Base-by-base conservation (phyloP, 2,113 vertebrate species). In the Phrynocephalus versicolor region DNA sequence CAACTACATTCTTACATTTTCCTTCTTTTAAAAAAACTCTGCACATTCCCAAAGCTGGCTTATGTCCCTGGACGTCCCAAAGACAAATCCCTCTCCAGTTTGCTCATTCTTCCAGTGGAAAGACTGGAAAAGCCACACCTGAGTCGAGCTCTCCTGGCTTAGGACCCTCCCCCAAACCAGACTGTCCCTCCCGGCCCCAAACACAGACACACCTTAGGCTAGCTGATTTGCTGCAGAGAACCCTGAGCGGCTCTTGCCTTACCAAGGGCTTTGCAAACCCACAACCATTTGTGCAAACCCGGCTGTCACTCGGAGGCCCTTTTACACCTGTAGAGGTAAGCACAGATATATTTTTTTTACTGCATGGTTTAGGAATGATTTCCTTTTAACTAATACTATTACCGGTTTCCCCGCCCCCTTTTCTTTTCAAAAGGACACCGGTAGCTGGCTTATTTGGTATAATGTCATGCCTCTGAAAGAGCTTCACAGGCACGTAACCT, bases 391-490 rank as follows among this genome's bases (percentile, higher is more conserved):
- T 45, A 9, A 35, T 8, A 8, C 19, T 41, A 25, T 45, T 74
- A 57, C 7, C 18, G 13, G 33, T n/a, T 51, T 16, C 6, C 21
- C 55, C 2, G 13, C 7, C 58, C 77, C 30, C 3, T 82, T 71
- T 41, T 73, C 55, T 1, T 55, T 93, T 75, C 62, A 30, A 85
- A 81, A 70, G 58, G 87, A 51, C 79, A 81, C 0, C 0, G 5
- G 41, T 62, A 83, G 75, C 65, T 62, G 82, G 72, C 65, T 92
- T 60, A 83, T 87, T 88, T 72, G 70, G 77, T 73, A 71, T 3
- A n/a, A n/a, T 85, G 70, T 72, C 70, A 62, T 81, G 65, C 25
- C 62, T 64, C 51, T 13, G 72, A 69, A 33, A 1, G 13, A 89
- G 25, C 58, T 25, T 91, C 58, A 85, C 75, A 62, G 57, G 39